Percentiles rank a stretch among this genome's conserved stretches.
Conservation (phyloP, 2,888 invertebrate genomes). For the Beris chalybata region DNA sequence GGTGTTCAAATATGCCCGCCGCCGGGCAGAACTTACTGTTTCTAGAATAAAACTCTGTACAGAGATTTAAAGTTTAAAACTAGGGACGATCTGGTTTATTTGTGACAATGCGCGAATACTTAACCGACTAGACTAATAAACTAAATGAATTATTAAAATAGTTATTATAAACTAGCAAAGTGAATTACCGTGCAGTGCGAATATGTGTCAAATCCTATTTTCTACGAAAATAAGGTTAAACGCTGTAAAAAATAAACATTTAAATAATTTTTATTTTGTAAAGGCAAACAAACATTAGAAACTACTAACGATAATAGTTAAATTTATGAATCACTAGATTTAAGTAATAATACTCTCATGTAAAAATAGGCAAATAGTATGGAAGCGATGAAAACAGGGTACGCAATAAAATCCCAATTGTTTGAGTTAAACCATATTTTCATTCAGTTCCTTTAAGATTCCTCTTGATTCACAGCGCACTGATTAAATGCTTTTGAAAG, state of each 20-base stretch:
- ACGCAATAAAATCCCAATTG: conserved; percentile 40
- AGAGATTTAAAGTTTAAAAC: conserved; percentile 41
- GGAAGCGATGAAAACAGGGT: conserved; percentile 36
- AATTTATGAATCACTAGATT: conserved; percentile 20
- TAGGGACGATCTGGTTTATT: conserved; percentile 47
- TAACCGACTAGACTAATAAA: conserved; percentile 4
- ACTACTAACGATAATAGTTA: background rate
- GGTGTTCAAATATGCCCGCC: conserved; percentile 47
- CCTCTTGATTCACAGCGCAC: too few relatives aligned
- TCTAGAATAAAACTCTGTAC: conserved; percentile 49
- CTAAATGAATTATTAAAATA: conserved; percentile 9
- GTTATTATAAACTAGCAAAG: conserved; percentile 14
- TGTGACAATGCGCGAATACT: conserved; percentile 42
- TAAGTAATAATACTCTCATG: conserved; percentile 13
- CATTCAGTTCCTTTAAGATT: background rate
- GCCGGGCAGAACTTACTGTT: conserved; percentile 51
- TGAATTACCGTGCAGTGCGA: background rate
- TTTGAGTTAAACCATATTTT: conserved; percentile 34
- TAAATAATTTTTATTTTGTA: conserved; percentile 14
- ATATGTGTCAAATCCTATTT: conserved; percentile 5
- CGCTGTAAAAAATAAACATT: conserved; percentile 14
- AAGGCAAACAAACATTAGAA: conserved; percentile 25
- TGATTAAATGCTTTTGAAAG: too few relatives aligned
- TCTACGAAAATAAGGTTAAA: conserved; percentile 21
- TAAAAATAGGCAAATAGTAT: conserved; percentile 26